phyloP scores from a whole-genome alignment of 2,888 invertebrate genomes.

The Coenonympha arcania region DNA sequence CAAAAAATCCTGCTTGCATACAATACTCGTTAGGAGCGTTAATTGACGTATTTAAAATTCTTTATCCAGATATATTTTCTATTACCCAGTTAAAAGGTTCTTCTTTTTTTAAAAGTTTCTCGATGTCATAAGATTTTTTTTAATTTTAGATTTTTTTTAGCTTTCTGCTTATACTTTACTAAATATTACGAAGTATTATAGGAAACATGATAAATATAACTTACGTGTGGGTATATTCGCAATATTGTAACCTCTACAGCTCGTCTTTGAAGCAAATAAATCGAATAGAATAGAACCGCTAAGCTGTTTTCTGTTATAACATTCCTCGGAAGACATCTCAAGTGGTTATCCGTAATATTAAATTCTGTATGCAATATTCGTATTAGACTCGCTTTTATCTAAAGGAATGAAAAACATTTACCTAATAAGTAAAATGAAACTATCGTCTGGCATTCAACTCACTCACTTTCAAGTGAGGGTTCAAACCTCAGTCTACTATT shows the following conservation, averaged over 20 bases:
- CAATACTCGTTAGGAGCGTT: neutral
- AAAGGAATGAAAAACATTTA: neutral
- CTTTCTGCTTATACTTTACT: no score
- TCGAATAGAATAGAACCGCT: conserved; percentile 31
- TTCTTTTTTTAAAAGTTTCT: no score
- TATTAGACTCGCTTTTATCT: conserved; percentile 16
- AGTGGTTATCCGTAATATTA: conserved; percentile 57
- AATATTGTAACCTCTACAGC: conserved; percentile 4
- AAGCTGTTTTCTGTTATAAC: conserved; percentile 44
- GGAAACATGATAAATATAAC: neutral
- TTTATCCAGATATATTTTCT: no score
- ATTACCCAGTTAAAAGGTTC: no score
- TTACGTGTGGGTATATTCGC: neutral
- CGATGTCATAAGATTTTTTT: no score
- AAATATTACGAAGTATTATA: no score
- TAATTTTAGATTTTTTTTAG: no score
- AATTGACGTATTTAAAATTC: neutral
- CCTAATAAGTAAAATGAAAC: neutral
- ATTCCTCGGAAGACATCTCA: conserved; percentile 52
- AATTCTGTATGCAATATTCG: conserved; percentile 47
- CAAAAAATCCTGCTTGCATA: neutral
- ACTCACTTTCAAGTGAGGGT: no score
- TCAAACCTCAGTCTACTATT: no score
- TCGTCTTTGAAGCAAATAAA: conserved; percentile 16
- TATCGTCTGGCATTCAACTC: no score